Evolutionary conservation across 2,113 vertebrate genomes (phyloP).

Genomic region (rabbit (Oryctolagus cuniculus)): DNA sequence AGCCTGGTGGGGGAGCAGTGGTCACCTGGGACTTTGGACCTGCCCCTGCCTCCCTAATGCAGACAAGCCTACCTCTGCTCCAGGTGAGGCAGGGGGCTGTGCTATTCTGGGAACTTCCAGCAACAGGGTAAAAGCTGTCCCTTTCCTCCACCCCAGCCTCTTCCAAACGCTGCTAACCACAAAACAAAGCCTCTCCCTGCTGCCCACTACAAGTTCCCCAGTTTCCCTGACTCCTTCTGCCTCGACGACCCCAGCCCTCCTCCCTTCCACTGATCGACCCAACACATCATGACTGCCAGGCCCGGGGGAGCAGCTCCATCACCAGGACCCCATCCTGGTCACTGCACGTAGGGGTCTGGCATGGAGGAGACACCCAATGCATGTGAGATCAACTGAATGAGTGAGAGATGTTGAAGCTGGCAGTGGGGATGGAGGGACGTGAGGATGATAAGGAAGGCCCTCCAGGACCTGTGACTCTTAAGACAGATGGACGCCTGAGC

Average conservation of each 20-base stretch:
- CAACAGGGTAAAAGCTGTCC: neutral
- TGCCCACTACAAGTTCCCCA: neutral
- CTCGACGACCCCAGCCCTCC: neutral
- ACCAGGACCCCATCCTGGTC: neutral
- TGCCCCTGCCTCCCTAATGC: neutral
- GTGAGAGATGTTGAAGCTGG: neutral
- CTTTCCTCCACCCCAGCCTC: neutral
- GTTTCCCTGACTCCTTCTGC: neutral
- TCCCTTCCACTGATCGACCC: neutral
- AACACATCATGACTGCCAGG: neutral
- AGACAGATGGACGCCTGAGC: neutral
- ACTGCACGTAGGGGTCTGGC: neutral
- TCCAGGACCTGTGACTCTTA: neutral
- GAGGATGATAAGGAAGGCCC: neutral
- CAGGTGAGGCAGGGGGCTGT: neutral
- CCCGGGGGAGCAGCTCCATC: neutral
- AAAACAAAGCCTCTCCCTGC: constrained; percentile 2
- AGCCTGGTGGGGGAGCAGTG: neutral
- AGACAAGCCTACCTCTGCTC: neutral
- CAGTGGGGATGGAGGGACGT: no score
- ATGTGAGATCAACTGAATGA: neutral
- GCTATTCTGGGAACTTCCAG: neutral
- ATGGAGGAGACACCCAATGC: neutral
- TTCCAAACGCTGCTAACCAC: neutral
- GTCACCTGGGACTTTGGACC: neutral